phyloP scores from a whole-genome alignment of 2,113 vertebrate genomes.

The Mirounga angustirostris region DNA sequence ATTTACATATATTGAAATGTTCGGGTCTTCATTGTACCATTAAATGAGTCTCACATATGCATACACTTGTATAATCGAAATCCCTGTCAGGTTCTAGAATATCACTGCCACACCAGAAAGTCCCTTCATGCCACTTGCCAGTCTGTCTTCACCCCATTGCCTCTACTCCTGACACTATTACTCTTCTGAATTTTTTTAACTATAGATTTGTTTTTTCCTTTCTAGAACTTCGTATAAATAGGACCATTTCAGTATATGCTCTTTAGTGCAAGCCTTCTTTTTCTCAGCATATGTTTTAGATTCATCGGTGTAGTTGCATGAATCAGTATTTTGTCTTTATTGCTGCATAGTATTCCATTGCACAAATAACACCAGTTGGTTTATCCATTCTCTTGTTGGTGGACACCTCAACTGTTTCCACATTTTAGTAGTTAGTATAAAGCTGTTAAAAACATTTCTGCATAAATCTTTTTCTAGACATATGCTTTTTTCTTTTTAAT shows the following conservation, averaged over 20 bases:
- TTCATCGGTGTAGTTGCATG: neutral
- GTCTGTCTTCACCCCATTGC: neutral
- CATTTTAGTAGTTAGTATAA: slow-evolving; percentile 33
- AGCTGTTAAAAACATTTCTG: neutral
- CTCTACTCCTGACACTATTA: neutral
- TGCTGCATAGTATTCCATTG: neutral
- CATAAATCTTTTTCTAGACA: neutral
- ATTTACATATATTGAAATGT: neutral
- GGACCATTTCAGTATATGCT: neutral
- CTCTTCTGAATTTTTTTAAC: neutral
- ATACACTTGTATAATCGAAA: neutral
- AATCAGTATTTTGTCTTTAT: neutral
- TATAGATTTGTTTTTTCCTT: neutral
- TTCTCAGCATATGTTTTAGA: neutral
- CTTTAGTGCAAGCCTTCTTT: neutral
- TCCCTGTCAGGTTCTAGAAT: neutral
- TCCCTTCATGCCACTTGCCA: neutral
- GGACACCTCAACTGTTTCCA: neutral
- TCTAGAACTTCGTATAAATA: neutral
- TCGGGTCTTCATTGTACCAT: neutral
- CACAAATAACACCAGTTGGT: neutral
- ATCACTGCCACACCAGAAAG: neutral
- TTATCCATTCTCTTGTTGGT: neutral
- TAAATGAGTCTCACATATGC: neutral
- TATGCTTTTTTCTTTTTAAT: neutral